These are phyloP conservation scores for Lutraria lutraria DNA, from an alignment of 2,888 invertebrate genomes.

Conservation along the genomic window DNA sequence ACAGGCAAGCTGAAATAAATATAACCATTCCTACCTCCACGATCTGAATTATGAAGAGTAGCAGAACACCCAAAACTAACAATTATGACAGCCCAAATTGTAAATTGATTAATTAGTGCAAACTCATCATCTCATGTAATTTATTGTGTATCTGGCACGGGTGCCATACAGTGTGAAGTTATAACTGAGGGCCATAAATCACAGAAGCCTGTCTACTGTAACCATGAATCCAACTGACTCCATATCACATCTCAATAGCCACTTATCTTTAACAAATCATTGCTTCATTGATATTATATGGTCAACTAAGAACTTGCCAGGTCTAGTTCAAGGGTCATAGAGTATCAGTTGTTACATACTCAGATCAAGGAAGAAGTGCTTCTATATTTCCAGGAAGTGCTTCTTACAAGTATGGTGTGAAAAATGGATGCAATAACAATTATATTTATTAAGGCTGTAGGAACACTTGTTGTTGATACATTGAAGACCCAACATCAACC, in stretches of 20 bases:
- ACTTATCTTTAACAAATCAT: background rate
- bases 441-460: background rate
- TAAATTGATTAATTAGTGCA: slow-evolving; percentile 25
- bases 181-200: background rate
- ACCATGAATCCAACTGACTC: background rate
- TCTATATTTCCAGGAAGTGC: background rate
- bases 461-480: background rate
- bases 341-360: background rate
- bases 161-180: background rate
- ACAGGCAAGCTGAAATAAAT: background rate
- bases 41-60: background rate
- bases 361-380: background rate
- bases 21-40: background rate
- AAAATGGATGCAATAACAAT: slow-evolving; percentile 6
- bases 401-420: background rate
- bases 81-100: slow-evolving; percentile 19
- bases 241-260: background rate
- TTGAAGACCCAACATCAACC: no score
- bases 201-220: background rate
- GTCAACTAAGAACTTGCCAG: background rate
- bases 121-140: background rate
- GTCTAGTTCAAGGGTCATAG: background rate
- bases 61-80: background rate
- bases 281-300: background rate
- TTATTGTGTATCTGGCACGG: background rate